These are phyloP conservation scores for Nemotelus nigrinus DNA, from an alignment of 2,888 invertebrate species.

Conservation along the genomic window DNA sequence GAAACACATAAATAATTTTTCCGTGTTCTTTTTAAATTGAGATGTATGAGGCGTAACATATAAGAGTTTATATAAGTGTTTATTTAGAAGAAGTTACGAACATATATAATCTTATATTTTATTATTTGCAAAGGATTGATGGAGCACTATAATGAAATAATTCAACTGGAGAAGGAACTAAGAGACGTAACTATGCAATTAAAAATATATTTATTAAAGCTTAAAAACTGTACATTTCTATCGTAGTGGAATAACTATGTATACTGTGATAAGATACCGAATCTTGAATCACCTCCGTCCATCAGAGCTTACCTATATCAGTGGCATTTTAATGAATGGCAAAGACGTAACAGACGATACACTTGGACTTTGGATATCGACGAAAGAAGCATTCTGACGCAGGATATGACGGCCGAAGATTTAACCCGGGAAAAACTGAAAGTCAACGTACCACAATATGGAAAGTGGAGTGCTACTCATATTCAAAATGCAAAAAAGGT, in stretches of 20 bases:
- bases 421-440: constrained; percentile 1
- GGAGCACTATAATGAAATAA: not conserved
- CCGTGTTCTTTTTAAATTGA: too few relatives aligned
- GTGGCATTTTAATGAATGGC: constrained; percentile 5
- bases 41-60: too few relatives aligned
- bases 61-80: too few relatives aligned
- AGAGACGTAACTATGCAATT: not conserved
- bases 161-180: not conserved
- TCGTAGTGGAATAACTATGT: constrained; percentile 33
- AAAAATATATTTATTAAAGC: not conserved
- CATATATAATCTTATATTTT: too few relatives aligned
- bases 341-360: not conserved
- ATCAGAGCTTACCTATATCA: constrained; percentile 25
- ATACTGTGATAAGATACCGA: constrained; percentile 19
- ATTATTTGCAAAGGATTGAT: not conserved
- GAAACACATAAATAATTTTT: too few relatives aligned
- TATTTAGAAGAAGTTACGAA: not conserved
- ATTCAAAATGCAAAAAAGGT: constrained; percentile 20
- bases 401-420: not conserved
- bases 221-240: not conserved
- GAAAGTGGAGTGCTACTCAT: not conserved
- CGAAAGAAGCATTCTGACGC: constrained; percentile 32
- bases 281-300: not conserved
- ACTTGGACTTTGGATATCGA: constrained; percentile 31
- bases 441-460: not conserved